Conservation (phyloP, 2,113 vertebrate species). For the Coturnix japonica region DNA sequence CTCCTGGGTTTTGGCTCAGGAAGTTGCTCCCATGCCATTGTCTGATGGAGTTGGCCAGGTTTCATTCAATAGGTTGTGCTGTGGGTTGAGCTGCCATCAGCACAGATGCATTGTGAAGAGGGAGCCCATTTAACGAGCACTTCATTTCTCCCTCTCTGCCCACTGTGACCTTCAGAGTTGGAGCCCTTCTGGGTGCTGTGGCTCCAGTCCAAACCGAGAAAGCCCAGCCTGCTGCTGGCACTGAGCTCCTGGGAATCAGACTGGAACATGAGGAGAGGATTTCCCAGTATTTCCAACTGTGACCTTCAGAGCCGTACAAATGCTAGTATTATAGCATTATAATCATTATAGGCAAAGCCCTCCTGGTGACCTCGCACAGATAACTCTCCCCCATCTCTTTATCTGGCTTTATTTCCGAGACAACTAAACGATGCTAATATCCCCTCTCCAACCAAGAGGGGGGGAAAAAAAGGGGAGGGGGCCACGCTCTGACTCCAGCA, state of each 20-base stretch:
- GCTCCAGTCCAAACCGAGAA: slow-evolving; percentile 11
- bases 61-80: not conserved
- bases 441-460: not conserved
- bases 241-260: not conserved
- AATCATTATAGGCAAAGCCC: not conserved
- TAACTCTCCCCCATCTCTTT: not conserved
- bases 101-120: not conserved
- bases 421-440: rapidly evolving
- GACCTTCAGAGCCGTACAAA: slow-evolving; percentile 46
- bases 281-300: slow-evolving; percentile 51
- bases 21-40: rapidly evolving
- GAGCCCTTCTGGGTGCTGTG: not conserved
- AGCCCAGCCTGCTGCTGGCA: slow-evolving; percentile 44
- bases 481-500: no score
- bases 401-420: not conserved
- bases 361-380: not conserved
- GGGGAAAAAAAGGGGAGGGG: no score
- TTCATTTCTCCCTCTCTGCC: not conserved
- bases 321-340: not conserved
- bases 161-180: slow-evolving; percentile 19
- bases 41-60: not conserved
- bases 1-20: not conserved
- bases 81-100: not conserved
- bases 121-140: not conserved
- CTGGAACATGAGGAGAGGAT: slow-evolving; percentile 44